Base-by-base conservation (phyloP, 2,797 vertebrate species). In the Phoxinus dragarum region DNA sequence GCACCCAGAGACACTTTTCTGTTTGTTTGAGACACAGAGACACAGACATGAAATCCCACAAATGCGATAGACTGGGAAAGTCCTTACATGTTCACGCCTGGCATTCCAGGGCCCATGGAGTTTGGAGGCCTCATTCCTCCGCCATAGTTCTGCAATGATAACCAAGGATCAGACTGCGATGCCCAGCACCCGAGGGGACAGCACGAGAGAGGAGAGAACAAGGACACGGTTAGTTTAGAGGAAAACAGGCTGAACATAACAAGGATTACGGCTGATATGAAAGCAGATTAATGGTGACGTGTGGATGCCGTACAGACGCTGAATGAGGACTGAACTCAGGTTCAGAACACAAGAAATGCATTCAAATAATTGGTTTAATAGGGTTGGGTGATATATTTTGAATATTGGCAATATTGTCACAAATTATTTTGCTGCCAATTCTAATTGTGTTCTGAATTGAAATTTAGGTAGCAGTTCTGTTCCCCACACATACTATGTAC, bases 81-180 rank as follows among this genome's bases (percentile, higher is more conserved):
- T 72, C 31, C 96, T 97, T 95, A 99, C 98, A 99, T 98, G 96
- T 98, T 99, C 88, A 99, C 97, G 93, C 97, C 98, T 88, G 98
- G 97, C 97, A 99, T 99, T 90, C 96, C 97, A 59, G 98, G 97
- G 80, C 97, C 98, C 94, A 99, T 97, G 91, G 97, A 95, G 93
- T 98, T 99, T 92, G 98, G 98, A 94, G 98, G 98, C 93, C 98
- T 97, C 98, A 99, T 99, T 88, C 98, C 98, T 84, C 98, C 97
- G 86, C 97, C 96, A 82, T 99, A 99, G 94, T 96, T 99, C 98
- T 99, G 96, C 93, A 94, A 96, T 52, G 91, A 96, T 92, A 96
- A 96, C 92, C 94, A 93, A 92, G 93, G 94, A 92, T 96, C 96
- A 96, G 95, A 93, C 94, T 94, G 92, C 83, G 17, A 76, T 86